Conservation (phyloP, 2,113 vertebrate species). For the Aptenodytes forsteri region DNA sequence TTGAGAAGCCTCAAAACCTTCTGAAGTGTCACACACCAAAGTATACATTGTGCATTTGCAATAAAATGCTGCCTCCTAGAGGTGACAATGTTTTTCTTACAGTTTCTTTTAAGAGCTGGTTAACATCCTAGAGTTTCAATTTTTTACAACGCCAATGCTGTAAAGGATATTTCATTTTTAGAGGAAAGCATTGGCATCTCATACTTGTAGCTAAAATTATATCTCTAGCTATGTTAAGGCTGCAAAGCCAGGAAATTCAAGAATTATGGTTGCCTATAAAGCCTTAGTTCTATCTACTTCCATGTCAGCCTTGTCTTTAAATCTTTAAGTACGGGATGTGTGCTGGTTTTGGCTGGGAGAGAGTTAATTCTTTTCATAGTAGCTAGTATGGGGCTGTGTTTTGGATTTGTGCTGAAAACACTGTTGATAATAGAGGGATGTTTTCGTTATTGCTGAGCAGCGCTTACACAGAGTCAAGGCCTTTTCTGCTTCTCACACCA, state of each 20-base stretch:
- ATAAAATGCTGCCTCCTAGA: constrained; percentile 61
- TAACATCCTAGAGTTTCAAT: not conserved
- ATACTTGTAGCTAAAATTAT: not conserved
- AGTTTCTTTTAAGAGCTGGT: not conserved
- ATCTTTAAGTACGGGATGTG: not conserved
- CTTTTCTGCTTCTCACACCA: too few species aligned
- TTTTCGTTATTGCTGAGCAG: too few species aligned
- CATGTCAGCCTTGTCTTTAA: not conserved
- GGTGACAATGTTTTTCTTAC: not conserved
- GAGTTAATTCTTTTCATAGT: too few species aligned
- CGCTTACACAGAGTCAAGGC: too few species aligned
- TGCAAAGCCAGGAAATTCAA: not conserved
- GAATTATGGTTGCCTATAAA: not conserved
- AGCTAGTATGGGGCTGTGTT: too few species aligned
- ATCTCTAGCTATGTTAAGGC: not conserved
- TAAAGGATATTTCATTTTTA: not conserved
- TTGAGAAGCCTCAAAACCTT: not conserved
- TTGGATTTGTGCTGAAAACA: too few species aligned
- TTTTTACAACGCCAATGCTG: fast-evolving
- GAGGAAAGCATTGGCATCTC: not conserved
- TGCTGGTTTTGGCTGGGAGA: too few species aligned
- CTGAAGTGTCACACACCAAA: not conserved
- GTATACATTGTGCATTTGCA: not conserved
- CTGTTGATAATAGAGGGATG: too few species aligned
- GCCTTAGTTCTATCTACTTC: not conserved